Conservation (phyloP, 2,797 vertebrate genomes). For the Cyclura pinguis region DNA sequence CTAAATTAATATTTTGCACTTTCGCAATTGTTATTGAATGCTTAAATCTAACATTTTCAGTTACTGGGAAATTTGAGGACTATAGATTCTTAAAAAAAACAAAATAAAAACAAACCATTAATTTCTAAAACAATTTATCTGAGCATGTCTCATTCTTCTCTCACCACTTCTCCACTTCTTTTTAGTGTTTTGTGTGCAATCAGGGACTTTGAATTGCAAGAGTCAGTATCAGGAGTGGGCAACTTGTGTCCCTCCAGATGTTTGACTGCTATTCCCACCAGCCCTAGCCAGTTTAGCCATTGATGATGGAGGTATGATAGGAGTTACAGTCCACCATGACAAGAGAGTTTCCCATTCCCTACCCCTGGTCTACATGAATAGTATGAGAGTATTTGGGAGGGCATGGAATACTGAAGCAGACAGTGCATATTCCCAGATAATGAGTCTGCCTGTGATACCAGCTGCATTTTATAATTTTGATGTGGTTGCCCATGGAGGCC, state of each 20-base stretch:
- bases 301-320: background rate
- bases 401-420: background rate
- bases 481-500: background rate
- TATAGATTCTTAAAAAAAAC: background rate
- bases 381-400: background rate
- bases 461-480: background rate
- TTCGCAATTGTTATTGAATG: background rate
- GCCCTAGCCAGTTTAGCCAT: background rate
- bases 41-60: background rate
- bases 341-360: background rate
- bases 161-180: too few relatives aligned
- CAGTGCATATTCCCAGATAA: too few relatives aligned
- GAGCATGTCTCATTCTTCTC: too few relatives aligned
- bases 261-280: background rate
- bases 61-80: background rate
- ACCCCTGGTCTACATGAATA: background rate
- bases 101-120: background rate
- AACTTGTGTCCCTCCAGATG: background rate
- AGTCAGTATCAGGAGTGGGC: too few relatives aligned
- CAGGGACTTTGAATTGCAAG: background rate
- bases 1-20: background rate
- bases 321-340: background rate
- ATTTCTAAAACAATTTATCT: background rate
- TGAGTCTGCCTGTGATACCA: background rate
- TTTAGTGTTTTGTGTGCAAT: background rate